Evolutionary conservation across 2,888 invertebrate species (phyloP), one percentile per base, ranked within the genome.

Genomic region (Drosophila neutralis): DNA sequence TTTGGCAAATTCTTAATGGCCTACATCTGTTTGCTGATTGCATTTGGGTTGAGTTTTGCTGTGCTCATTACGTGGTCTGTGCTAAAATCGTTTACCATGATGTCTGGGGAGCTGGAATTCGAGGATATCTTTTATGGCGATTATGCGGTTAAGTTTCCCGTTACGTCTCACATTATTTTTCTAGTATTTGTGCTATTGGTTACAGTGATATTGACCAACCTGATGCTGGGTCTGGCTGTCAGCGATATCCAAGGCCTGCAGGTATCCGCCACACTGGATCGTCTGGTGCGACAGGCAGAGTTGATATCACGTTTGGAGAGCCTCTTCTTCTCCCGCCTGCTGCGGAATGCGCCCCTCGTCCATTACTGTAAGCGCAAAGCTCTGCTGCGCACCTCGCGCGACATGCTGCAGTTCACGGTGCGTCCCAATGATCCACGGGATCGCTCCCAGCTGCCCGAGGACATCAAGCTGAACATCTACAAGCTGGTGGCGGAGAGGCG

Each of bases 81-180:
- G 0, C 93, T 97, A 1, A 97, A 97, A 93, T 96, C 97, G 0
- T 95, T 97, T 18, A 96, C 97, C 84, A 97, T 97, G 97, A 97
- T 97, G 97, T 96, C 97, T 0, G 97, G 97, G 0, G 97, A 97
- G 92, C 91, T 97, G 57, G 97, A 97, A 91, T 97, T 96, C 80
- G 97, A 97, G 91, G 97, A 97, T 83, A 96, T 97, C 75, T 97
- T 97, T 91, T 97, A 96, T 81, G 94, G 94, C 48, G 94, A 95
- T 69, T 92, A 92, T 1, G 92, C 93, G 52, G 94, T 96, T 15
- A 94, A 95, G 69, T 96, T 96, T 91, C 95, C 95, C 0, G 94
- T 95, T 13, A 97, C 97, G 0, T 95, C 97, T 0, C 97, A 97
- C 80, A 94, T 95, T 5, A 95, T 97, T 93, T 96, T 97, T 77